These are phyloP conservation scores for Puffinus mauretanicus DNA, from an alignment of 2,113 vertebrate species.

Conservation along the genomic window DNA sequence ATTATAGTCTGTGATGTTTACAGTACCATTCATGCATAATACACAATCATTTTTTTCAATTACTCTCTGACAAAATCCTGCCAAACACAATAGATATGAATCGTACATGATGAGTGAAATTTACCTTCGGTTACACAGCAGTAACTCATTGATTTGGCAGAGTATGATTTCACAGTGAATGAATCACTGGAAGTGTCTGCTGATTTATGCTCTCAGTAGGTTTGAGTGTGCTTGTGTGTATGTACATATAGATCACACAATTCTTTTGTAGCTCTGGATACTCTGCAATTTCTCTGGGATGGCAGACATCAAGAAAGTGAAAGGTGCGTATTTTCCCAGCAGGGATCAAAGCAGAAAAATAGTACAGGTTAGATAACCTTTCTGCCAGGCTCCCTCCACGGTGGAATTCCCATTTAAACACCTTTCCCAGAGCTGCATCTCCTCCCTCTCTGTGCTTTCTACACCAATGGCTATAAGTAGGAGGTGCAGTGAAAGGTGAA, in stretches of 20 bases:
- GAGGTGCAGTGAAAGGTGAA: conserved; percentile 51
- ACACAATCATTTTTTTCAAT: background rate
- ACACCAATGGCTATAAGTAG: background rate
- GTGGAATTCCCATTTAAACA: background rate
- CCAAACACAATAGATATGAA: background rate
- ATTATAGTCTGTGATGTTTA: background rate
- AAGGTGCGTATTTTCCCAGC: conserved; percentile 5
- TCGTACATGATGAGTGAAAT: background rate
- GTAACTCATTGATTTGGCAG: conserved; percentile 1
- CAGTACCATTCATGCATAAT: background rate
- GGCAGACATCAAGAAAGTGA: background rate
- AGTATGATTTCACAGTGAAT: background rate
- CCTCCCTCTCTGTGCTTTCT: background rate
- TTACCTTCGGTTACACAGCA: background rate
- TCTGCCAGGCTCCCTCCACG: background rate
- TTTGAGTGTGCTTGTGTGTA: background rate
- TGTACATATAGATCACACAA: background rate
- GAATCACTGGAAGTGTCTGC: background rate
- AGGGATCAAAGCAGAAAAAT: conserved; percentile 21
- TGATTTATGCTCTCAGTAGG: background rate
- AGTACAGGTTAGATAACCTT: background rate
- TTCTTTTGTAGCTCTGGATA: background rate
- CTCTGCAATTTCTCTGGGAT: background rate
- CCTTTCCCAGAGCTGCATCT: background rate
- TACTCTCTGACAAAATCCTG: background rate